phyloP scores from a whole-genome alignment of 2,888 invertebrate species.

The Tetramorium bicarinatum region DNA sequence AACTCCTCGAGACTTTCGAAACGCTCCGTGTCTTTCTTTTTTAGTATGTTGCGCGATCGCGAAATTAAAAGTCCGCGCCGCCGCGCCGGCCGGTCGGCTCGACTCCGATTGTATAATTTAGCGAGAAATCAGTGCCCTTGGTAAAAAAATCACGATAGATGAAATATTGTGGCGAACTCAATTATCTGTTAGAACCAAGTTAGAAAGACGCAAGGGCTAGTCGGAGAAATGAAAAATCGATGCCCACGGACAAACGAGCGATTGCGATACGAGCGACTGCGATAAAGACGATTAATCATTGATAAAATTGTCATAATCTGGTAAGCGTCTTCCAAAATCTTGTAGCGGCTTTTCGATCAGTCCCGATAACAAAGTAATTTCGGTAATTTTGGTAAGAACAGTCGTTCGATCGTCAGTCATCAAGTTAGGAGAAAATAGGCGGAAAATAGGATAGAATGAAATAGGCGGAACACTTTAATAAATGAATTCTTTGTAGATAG shows the following conservation, averaged over 20 bases:
- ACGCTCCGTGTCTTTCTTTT: neutral
- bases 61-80: conserved; percentile 20
- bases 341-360: neutral
- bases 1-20: conserved; percentile 31
- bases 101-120: conserved; percentile 30
- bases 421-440: neutral
- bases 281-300: neutral
- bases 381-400: no score
- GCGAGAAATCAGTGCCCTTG: conserved; percentile 12
- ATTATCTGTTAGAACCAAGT: neutral
- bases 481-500: neutral
- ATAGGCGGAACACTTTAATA: neutral
- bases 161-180: conserved; percentile 21
- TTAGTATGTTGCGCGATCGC: neutral
- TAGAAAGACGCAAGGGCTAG: neutral
- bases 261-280: neutral
- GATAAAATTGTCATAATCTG: neutral
- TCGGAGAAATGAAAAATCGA: conserved; percentile 13
- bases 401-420: neutral
- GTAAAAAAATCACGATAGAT: conserved; percentile 5
- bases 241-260: neutral
- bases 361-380: neutral
- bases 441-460: no score
- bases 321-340: neutral
- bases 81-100: neutral